A percentile compares a stretch with the other conserved stretches of the same genome.
These are phyloP conservation scores for Nycteola revayana DNA, from an alignment of 2,888 invertebrate genomes.

Conservation along the genomic window DNA sequence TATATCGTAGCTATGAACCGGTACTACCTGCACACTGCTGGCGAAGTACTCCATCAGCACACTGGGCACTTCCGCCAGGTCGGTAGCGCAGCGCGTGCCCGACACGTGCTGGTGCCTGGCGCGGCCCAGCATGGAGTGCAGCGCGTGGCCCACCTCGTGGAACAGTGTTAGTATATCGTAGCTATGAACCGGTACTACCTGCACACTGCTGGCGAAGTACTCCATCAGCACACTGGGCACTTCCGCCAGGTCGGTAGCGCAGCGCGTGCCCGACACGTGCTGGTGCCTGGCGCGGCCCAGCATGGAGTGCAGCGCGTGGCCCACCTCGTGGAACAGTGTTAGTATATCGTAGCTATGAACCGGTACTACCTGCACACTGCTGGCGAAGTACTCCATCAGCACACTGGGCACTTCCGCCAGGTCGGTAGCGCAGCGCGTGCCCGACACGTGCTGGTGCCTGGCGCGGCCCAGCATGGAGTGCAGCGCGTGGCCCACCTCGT, in stretches of 20 bases:
- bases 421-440: slow-evolving; percentile 97
- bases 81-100: slow-evolving; percentile 97
- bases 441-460: slow-evolving; percentile 97
- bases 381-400: slow-evolving; percentile 98
- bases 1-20: too few relatives aligned
- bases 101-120: slow-evolving; percentile 98
- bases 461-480: slow-evolving; percentile 99
- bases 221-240: slow-evolving; percentile 99
- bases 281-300: slow-evolving; percentile 97
- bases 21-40: slow-evolving; percentile 85
- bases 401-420: slow-evolving; percentile 99
- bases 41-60: slow-evolving; percentile 99
- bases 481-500: slow-evolving; percentile 99
- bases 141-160: slow-evolving; percentile 97
- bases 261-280: slow-evolving; percentile 98
- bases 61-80: slow-evolving; percentile 99
- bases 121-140: slow-evolving; percentile 98
- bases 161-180: slow-evolving; percentile 95
- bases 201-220: slow-evolving; percentile 95
- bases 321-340: slow-evolving; percentile 99
- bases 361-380: slow-evolving; percentile 85
- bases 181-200: slow-evolving; percentile 63
- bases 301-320: slow-evolving; percentile 97
- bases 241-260: slow-evolving; percentile 98
- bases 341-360: too few relatives aligned